Percentiles rank a stretch among this genome's conserved stretches.
Conservation (phyloP, 2,797 vertebrate species). For the Paguma larvata region DNA sequence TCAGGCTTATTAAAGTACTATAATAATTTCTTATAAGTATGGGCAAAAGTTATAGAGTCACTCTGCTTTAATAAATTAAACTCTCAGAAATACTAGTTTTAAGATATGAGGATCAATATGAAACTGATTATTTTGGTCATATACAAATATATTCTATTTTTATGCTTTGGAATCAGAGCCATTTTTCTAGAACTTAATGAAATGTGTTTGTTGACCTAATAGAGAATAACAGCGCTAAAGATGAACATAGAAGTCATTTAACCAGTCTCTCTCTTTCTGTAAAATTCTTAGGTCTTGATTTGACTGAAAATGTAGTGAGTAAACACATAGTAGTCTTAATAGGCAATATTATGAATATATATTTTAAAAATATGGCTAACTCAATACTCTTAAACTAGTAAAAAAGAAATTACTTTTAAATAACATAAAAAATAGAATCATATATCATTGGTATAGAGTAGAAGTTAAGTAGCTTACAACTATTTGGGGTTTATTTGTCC, state of each 20-base stretch:
- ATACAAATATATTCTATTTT: slow-evolving; percentile 20
- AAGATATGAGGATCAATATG: slow-evolving; percentile 34
- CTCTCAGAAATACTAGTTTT: slow-evolving; percentile 8
- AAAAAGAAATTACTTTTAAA: slow-evolving; percentile 6
- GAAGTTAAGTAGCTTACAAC: not conserved
- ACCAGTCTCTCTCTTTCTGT: not conserved
- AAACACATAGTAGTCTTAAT: not conserved
- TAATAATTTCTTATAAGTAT: not conserved
- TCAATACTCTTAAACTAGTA: not conserved
- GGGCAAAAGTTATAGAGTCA: not conserved
- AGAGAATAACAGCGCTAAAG: not conserved
- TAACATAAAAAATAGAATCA: not conserved
- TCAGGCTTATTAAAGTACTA: not conserved
- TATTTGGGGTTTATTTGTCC: not conserved
- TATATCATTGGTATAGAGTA: not conserved
- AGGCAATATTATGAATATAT: not conserved
- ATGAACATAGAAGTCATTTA: not conserved
- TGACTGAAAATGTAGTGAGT: slow-evolving; percentile 15
- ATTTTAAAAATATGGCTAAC: not conserved
- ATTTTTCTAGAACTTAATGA: slow-evolving; percentile 14
- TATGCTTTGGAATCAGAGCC: not conserved
- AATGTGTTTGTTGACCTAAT: not conserved
- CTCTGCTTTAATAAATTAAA: not conserved
- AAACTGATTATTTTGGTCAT: not conserved
- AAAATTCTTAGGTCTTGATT: slow-evolving; percentile 42